phyloP scores from a whole-genome alignment of 2,113 vertebrate genomes.

The Sinocyclocheilus anophthalmus region DNA sequence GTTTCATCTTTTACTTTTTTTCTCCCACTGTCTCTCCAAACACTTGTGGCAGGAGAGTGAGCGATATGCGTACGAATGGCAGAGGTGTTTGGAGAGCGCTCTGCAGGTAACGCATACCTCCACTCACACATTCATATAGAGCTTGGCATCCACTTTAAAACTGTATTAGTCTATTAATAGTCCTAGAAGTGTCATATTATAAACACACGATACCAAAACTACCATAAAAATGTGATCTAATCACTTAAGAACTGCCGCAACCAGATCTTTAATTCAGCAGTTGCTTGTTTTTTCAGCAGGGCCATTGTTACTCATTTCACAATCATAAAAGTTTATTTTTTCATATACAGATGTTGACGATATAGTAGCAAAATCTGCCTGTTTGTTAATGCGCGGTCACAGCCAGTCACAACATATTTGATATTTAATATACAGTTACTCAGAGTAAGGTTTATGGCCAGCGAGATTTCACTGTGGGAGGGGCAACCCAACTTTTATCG shows the following conservation, averaged over 20 bases:
- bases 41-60: slow-evolving; percentile 87
- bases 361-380: neutral
- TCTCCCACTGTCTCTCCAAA: no score
- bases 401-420: no score
- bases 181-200: neutral
- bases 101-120: slow-evolving; percentile 78
- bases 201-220: neutral
- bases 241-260: neutral
- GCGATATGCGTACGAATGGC: slow-evolving; percentile 96
- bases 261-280: neutral
- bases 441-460: no score
- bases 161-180: neutral
- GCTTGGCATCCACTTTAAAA: neutral
- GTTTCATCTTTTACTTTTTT: no score
- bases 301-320: neutral
- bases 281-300: no score
- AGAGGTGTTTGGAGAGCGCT: slow-evolving; percentile 92
- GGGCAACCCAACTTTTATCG: no score
- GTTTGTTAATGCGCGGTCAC: no score
- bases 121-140: neutral
- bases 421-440: no score
- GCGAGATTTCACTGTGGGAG: no score
- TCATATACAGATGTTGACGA: neutral
- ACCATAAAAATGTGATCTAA: neutral
- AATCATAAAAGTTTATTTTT: neutral